Percentiles rank a stretch among this genome's conserved stretches.
phyloP scores from a whole-genome alignment of 2,113 vertebrate species.

The Charadrius vociferus region DNA sequence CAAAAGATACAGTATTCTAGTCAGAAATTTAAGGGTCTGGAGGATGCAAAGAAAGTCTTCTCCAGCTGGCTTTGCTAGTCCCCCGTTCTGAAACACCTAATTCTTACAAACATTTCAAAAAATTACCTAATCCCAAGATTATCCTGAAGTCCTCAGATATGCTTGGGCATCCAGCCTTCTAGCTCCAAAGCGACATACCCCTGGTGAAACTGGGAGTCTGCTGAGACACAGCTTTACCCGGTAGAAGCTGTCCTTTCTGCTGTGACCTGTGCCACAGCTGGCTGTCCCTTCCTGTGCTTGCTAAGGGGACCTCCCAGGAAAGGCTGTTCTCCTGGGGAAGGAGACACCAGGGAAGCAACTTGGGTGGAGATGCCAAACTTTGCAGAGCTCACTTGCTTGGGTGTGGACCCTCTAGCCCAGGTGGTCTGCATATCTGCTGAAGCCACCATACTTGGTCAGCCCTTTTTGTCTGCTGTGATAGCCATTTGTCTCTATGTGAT shows the following conservation, averaged over 20 bases:
- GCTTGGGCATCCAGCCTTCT: neutral
- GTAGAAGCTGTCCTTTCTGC: neutral
- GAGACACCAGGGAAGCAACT: neutral
- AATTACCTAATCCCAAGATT: neutral
- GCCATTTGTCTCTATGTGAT: neutral
- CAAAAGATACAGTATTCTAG: neutral
- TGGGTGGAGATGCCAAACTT: neutral
- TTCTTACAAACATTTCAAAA: neutral
- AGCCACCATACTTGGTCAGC: neutral
- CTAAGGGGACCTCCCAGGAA: neutral
- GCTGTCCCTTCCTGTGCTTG: neutral
- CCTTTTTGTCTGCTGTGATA: neutral
- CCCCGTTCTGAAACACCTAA: neutral
- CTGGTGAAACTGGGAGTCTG: neutral
- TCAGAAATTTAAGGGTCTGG: neutral
- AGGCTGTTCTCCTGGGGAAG: neutral
- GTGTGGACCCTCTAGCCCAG: neutral
- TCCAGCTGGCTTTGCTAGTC: neutral
- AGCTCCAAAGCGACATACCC: accelerated
- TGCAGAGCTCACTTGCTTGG: neutral
- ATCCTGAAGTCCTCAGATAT: neutral
- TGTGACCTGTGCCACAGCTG: accelerated
- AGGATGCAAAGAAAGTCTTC: neutral
- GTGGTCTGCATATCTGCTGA: neutral
- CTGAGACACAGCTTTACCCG: neutral